phyloP scores from a whole-genome alignment of 2,113 vertebrate genomes.

The Gymnarchus niloticus region DNA sequence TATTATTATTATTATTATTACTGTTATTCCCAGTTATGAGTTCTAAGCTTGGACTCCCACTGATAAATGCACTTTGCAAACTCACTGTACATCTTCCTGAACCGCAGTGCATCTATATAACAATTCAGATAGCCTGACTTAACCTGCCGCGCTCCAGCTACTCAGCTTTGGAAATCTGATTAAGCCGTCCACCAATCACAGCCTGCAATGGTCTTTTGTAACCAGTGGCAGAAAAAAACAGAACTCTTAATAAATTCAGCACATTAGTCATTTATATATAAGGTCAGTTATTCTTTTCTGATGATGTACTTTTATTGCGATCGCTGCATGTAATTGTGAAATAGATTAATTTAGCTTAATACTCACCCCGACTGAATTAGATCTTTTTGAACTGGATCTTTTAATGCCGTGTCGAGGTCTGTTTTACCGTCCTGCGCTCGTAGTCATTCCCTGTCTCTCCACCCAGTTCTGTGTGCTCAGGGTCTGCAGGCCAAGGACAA shows the following conservation, averaged over 20 bases:
- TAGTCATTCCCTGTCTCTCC: constrained; percentile 10
- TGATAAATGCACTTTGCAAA: not conserved
- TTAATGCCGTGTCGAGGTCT: not conserved
- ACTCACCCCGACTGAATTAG: not conserved
- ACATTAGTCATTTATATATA: constrained; percentile 64
- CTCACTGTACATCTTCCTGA: not conserved
- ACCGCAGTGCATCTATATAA: not conserved
- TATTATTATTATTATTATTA: too few species aligned
- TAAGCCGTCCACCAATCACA: constrained; percentile 36
- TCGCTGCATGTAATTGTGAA: constrained; percentile 26
- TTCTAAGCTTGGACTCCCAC: not conserved
- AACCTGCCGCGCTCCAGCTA: not conserved
- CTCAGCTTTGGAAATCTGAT: not conserved
- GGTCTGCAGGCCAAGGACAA: constrained; percentile 97
- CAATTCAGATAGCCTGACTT: constrained; percentile 4
- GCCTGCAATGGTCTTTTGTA: constrained; percentile 36
- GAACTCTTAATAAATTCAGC: constrained; percentile 61
- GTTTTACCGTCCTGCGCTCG: not conserved
- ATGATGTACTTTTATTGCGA: constrained; percentile 35
- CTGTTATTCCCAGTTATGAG: not conserved
- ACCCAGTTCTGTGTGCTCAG: constrained; percentile 88
- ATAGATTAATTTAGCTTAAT: not conserved
- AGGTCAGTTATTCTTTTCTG: constrained; percentile 56
- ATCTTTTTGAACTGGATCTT: not conserved
- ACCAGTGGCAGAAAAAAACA: constrained; percentile 47